phyloP scores from a whole-genome alignment of 2,797 vertebrate species.

The Meriones psammophilus region DNA sequence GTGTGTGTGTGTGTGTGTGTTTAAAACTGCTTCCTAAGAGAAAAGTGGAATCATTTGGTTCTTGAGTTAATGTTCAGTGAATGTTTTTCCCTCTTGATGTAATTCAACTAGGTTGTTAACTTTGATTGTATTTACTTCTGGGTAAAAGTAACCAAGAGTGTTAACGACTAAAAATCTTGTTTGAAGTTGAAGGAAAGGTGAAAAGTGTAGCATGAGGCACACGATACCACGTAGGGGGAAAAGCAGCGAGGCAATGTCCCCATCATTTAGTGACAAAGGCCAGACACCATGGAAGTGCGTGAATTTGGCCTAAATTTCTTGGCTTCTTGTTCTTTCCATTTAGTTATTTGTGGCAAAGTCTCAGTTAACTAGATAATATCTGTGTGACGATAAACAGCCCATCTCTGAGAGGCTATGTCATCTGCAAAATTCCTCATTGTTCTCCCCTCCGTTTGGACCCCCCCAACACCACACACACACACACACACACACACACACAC shows the following conservation, averaged over 20 bases:
- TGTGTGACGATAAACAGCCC: rapidly evolving
- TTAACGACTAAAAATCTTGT: not conserved
- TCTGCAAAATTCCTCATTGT: not conserved
- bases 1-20: too few relatives aligned
- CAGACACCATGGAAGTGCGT: not conserved
- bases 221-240: not conserved
- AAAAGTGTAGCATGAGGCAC: not conserved
- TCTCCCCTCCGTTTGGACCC: not conserved
- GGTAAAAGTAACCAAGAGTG: not conserved
- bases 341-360: not conserved
- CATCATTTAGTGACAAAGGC: not conserved
- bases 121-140: not conserved
- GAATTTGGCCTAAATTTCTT: not conserved
- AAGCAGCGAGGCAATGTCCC: not conserved
- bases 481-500: too few relatives aligned
- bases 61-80: not conserved
- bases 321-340: not conserved
- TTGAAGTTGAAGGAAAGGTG: not conserved
- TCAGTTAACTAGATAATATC: not conserved
- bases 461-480: not conserved
- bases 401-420: not conserved
- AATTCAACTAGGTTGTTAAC: not conserved
- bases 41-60: conserved; percentile 10
- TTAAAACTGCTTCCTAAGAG: conserved; percentile 33
- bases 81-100: not conserved